A percentile compares a stretch with the other conserved stretches of the same genome.
Evolutionary conservation across 2,797 vertebrate genomes (phyloP).

Genomic region (Pristis pectinata): DNA sequence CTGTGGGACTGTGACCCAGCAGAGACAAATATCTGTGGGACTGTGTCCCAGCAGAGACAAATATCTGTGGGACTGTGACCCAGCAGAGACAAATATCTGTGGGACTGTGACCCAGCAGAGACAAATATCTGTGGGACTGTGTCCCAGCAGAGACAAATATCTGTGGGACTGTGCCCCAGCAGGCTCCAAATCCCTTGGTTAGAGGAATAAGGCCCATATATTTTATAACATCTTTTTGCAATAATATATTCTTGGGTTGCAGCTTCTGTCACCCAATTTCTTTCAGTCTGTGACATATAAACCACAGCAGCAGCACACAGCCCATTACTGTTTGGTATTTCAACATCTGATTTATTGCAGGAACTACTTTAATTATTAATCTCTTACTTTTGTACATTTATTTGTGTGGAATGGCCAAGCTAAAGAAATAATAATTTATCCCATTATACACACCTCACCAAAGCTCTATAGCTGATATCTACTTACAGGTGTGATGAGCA

Average conservation of each 20-base stretch:
- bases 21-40: not conserved
- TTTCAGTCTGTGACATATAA: not conserved
- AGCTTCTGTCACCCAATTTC: not conserved
- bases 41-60: too few relatives aligned
- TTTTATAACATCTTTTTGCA: not conserved
- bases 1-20: not conserved
- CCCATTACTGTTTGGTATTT: not conserved
- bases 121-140: too few relatives aligned
- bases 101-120: too few relatives aligned
- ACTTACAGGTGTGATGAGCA: not conserved
- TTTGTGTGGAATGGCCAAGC: not conserved
- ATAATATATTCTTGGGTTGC: not conserved
- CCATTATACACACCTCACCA: not conserved
- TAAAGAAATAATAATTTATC: not conserved
- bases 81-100: too few relatives aligned
- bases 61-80: too few relatives aligned
- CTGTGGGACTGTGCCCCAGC: too few relatives aligned
- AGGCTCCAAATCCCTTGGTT: too few relatives aligned
- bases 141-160: too few relatives aligned
- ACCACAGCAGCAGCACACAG: too few relatives aligned
- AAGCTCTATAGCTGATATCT: not conserved
- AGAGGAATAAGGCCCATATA: too few relatives aligned
- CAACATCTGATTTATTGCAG: not conserved
- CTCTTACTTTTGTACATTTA: not conserved
- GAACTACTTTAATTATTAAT: constrained; percentile 15